phyloP scores from a whole-genome alignment of 2,797 vertebrate species.

The Pangasius mekongensis region DNA sequence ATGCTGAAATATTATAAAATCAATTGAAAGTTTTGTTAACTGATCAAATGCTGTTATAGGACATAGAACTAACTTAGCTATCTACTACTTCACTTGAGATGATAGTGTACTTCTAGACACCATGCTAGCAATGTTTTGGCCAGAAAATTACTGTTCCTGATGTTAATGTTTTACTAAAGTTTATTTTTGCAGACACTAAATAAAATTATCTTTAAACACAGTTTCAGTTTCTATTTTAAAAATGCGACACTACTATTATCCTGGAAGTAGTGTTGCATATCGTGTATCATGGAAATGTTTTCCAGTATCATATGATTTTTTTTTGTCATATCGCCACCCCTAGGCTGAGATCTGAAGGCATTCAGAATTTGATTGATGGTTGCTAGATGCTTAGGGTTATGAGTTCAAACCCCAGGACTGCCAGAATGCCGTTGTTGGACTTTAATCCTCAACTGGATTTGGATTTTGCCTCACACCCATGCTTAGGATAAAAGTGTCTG shows the following conservation, averaged over 20 bases:
- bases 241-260: not conserved
- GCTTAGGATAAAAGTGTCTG: not conserved
- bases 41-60: not conserved
- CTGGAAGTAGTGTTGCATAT: not conserved
- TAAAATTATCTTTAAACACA: not conserved
- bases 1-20: not conserved
- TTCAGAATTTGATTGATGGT: not conserved
- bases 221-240: not conserved
- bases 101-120: not conserved
- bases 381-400: not conserved
- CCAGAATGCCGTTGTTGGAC: not conserved
- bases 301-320: not conserved
- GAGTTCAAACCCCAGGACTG: not conserved
- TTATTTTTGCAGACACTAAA: not conserved
- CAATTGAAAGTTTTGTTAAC: not conserved
- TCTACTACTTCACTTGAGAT: not conserved
- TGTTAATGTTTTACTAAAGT: not conserved
- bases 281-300: not conserved
- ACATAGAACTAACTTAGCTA: not conserved
- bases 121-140: too few species aligned
- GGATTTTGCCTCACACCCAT: not conserved
- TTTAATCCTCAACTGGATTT: slow-evolving; percentile 15
- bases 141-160: not conserved
- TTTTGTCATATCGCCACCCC: not conserved
- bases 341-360: not conserved